Evolutionary conservation across 2,113 vertebrate species (phyloP).

Genomic region (Microcebus murinus): DNA sequence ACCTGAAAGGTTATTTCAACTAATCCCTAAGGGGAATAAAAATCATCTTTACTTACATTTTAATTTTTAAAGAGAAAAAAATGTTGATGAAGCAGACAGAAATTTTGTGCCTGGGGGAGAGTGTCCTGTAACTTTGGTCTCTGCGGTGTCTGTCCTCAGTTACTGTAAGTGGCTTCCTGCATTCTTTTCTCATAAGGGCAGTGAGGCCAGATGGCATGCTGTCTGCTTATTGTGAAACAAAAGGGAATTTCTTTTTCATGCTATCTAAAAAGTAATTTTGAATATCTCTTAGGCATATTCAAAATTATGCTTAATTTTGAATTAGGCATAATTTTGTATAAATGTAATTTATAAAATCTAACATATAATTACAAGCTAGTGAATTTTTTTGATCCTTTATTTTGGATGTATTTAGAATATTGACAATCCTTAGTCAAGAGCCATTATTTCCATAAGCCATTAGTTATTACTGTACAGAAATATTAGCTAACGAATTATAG

Average conservation of each 20-base stretch:
- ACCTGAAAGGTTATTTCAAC: slow-evolving; percentile 3
- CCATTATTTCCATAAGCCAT: not conserved
- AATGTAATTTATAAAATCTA: not conserved
- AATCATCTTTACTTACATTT: slow-evolving; percentile 36
- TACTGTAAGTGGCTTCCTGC: not conserved
- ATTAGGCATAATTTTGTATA: no score
- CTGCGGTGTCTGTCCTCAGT: not conserved
- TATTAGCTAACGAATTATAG: slow-evolving; percentile 27
- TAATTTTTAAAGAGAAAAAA: slow-evolving; percentile 30
- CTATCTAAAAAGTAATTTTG: slow-evolving; percentile 6
- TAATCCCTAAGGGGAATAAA: not conserved
- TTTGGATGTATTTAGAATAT: slow-evolving; percentile 34
- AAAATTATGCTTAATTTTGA: no score
- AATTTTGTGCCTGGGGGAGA: not conserved
- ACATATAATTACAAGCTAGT: not conserved
- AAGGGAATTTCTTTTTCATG: not conserved
- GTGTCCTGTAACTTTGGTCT: not conserved
- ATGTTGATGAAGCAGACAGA: slow-evolving; percentile 29
- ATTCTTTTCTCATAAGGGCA: slow-evolving; percentile 43
- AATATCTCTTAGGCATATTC: not conserved
- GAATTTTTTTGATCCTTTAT: not conserved
- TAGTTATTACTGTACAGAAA: slow-evolving; percentile 20
- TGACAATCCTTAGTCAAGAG: not conserved
- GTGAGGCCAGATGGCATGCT: not conserved
- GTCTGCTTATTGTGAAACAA: slow-evolving; percentile 2